Evolutionary conservation across 92 coral and sea anemone genomes (phyloP).

Genomic region (Epizoanthus scotinus): DNA sequence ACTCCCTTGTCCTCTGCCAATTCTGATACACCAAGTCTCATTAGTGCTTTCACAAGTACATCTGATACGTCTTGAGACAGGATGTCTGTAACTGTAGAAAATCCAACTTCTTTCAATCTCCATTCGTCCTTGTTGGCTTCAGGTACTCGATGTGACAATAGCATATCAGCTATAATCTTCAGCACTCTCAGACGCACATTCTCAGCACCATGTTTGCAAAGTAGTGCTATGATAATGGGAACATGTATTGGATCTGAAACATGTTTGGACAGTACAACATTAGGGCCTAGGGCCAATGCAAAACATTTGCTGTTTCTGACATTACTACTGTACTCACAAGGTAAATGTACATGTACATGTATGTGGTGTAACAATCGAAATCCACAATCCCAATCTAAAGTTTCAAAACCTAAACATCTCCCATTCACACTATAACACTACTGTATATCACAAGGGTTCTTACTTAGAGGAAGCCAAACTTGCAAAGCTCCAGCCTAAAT

Average conservation of each 20-base stretch:
- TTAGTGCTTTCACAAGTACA: conserved; percentile 61
- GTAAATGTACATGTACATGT: too few species aligned
- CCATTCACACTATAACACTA: too few species aligned
- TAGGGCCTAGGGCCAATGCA: too few species aligned
- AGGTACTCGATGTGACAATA: conserved; percentile 72
- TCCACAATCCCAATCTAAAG: too few species aligned
- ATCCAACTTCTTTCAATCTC: conserved; percentile 70
- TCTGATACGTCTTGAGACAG: conserved; percentile 66
- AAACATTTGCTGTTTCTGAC: too few species aligned
- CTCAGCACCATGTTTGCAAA: conserved; percentile 61
- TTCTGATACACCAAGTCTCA: conserved; percentile 73
- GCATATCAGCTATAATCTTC: conserved; percentile 66
- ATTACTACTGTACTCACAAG: background rate
- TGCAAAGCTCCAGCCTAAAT: too few species aligned
- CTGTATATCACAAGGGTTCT: too few species aligned
- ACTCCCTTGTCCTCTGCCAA: conserved; percentile 72
- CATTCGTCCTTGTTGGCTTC: conserved; percentile 74
- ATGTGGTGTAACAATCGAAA: too few species aligned
- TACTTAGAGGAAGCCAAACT: too few species aligned
- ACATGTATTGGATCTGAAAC: conserved; percentile 72
- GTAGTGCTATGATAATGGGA: conserved; percentile 68
- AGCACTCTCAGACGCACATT: conserved; percentile 68
- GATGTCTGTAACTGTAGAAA: conserved; percentile 73
- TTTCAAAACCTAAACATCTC: too few species aligned
- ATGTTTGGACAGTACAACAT: background rate